These are phyloP conservation scores for Allygus modestus DNA, from an alignment of 2,888 invertebrate species.

Conservation along the genomic window DNA sequence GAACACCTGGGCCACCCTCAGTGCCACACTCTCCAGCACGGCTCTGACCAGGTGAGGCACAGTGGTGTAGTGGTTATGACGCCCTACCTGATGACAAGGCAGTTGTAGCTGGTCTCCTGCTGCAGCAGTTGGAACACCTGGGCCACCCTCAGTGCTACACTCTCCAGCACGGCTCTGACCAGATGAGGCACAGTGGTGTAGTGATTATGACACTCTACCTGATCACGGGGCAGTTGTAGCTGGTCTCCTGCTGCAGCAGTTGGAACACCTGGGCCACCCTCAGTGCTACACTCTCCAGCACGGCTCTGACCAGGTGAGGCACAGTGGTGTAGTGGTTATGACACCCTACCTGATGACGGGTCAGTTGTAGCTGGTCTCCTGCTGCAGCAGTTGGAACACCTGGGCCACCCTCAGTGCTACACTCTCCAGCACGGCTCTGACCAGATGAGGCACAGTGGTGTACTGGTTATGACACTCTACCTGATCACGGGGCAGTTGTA, in stretches of 20 bases:
- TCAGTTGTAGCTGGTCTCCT: constrained; percentile 82
- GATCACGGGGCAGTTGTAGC: constrained; percentile 75
- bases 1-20: constrained; percentile 87
- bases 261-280: constrained; percentile 87
- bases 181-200: too few relatives aligned
- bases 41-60: constrained; percentile 89
- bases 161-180: constrained; percentile 90
- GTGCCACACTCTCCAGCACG: constrained; percentile 91
- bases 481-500: constrained; percentile 75
- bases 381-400: constrained; percentile 84
- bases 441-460: constrained; percentile 85
- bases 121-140: constrained; percentile 87
- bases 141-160: constrained; percentile 88
- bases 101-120: constrained; percentile 81
- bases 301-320: constrained; percentile 88
- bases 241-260: constrained; percentile 84
- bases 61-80: too few relatives aligned
- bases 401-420: constrained; percentile 90
- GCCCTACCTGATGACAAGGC: constrained; percentile 71
- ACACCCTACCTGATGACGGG: constrained; percentile 67
- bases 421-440: constrained; percentile 91
- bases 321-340: too few relatives aligned
- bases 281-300: constrained; percentile 92
- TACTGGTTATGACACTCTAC: constrained; percentile 80
- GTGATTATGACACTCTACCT: too few relatives aligned